A percentile compares a stretch with the other conserved stretches of the same genome.
Conservation (phyloP, 1,140 invertebrate species). For the Melanaphis sacchari region DNA sequence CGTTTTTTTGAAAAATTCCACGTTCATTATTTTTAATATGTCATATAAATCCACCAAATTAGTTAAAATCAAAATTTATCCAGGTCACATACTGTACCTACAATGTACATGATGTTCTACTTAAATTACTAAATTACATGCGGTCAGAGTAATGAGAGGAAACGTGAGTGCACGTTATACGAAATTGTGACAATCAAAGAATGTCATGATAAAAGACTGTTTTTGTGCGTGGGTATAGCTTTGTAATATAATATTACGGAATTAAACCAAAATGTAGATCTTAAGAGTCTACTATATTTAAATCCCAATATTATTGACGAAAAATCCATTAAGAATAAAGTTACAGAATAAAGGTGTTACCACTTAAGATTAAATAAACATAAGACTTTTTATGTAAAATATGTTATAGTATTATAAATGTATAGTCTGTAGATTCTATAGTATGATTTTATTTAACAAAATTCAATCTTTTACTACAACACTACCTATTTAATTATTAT, state of each 20-base stretch:
- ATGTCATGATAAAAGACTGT: background rate
- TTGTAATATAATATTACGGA: background rate
- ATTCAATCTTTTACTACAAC: background rate
- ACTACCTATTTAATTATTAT: background rate
- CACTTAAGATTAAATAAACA: background rate
- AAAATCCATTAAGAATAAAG: background rate
- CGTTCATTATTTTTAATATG: background rate
- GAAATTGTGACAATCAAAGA: background rate
- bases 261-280: slow-evolving; percentile 1
- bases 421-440: background rate
- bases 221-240: background rate
- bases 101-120: background rate
- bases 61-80: background rate
- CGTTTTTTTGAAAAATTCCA: background rate
- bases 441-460: background rate
- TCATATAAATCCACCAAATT: background rate
- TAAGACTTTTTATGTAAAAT: background rate
- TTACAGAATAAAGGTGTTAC: background rate
- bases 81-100: background rate
- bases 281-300: background rate
- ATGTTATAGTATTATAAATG: background rate
- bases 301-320: background rate
- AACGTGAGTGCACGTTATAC: background rate
- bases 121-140: slow-evolving; percentile 16
- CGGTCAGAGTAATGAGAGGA: background rate